Evolutionary conservation across 2,113 vertebrate genomes (phyloP), one percentile per base, ranked within the genome.

Genomic region (Laterallus jamaicensis): DNA sequence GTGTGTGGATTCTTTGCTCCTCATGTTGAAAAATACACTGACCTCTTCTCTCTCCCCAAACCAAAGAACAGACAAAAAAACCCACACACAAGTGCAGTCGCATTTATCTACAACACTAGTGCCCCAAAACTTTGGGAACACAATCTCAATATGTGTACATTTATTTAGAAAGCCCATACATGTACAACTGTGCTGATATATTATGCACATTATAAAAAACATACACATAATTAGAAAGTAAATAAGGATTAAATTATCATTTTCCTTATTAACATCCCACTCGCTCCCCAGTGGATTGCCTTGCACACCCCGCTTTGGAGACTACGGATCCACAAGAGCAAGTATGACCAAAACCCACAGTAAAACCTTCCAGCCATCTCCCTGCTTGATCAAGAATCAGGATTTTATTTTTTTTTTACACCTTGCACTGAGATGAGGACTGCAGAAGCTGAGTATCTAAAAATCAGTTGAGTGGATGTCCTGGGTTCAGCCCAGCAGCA

Each of bases 71-170:
- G 60, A 77, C 9, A 37, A 6, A 69, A 77, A 74, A 58, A n/a
- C 35, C 2, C 24, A 54, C 24, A 60, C 1, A 17, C 0, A 78
- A 94, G 12, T 6, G 26, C 40, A 73, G 21, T 10, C 14, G 22
- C 3, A 1, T 40, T 76, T 49, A 70, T 22, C n/a, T 28, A 26
- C 11, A 90, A 88, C 10, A 35, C 3, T 7, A 4, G 8, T 40
- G 42, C 18, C 66, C 24, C 16, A 9, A 35, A 75, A 70, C 21
- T 19, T 49, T 28, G 31, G 32, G 24, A 75, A 31, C 9, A 29
- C 2, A 6, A 1, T 2, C 8, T 3, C 20, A 28, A 24, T 2
- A 52, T 0, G n/a, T 2, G 2, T 4, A 8, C 16, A 47, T 37
- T 71, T 50, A 82, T 50, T 85, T 49, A 68, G 21, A 64, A 85